A percentile compares a stretch with the other conserved stretches of the same genome.
These are phyloP conservation scores for Engystomops pustulosus DNA, from an alignment of 2,113 vertebrate species.

Conservation along the genomic window DNA sequence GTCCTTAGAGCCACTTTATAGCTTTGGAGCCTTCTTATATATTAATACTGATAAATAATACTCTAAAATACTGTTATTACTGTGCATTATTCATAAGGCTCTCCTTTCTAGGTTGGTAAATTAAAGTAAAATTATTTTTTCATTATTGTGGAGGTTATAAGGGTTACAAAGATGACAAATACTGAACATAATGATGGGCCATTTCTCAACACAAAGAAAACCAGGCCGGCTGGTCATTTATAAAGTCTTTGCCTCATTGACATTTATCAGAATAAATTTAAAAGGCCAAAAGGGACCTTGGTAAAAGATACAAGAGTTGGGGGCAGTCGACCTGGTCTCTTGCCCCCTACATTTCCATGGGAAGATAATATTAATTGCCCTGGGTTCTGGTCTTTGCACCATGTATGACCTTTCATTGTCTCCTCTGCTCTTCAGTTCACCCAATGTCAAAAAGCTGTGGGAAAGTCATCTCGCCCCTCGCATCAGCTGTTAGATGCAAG, in stretches of 20 bases:
- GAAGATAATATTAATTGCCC: constrained; percentile 76
- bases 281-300: not conserved
- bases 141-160: not conserved
- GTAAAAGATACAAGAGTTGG: constrained; percentile 61
- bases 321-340: constrained; percentile 64
- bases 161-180: not conserved
- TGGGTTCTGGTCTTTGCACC: constrained; percentile 75
- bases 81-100: too few species aligned
- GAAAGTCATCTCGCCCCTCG: constrained; percentile 64
- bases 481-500: constrained; percentile 70
- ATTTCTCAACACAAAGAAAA: constrained; percentile 64
- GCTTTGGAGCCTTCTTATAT: too few species aligned
- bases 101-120: too few species aligned
- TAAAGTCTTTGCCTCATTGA: constrained; percentile 69
- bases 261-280: not conserved
- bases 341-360: constrained; percentile 74
- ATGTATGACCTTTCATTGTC: constrained; percentile 74
- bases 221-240: constrained; percentile 70
- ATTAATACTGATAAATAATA: too few species aligned
- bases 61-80: too few species aligned
- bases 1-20: too few species aligned
- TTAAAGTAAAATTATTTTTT: too few species aligned
- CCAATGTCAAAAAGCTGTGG: constrained; percentile 71
- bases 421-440: constrained; percentile 69
- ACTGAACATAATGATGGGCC: not conserved